phyloP scores from a whole-genome alignment of 2,888 invertebrate genomes.

The Mythimna lalbum region DNA sequence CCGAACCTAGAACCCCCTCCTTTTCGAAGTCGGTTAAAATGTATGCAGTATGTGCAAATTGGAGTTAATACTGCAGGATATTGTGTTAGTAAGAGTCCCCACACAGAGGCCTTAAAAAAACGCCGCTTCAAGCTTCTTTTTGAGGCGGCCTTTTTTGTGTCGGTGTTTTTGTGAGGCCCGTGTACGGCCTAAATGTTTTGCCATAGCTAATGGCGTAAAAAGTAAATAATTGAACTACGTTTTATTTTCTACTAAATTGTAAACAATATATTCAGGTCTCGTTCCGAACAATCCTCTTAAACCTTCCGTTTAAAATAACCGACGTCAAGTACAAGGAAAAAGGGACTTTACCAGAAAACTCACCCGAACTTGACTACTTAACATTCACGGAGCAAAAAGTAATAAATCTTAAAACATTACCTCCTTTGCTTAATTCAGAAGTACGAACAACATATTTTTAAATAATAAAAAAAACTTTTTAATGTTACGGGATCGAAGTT shows the following conservation, averaged over 20 bases:
- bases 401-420: conserved; percentile 58
- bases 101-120: no score
- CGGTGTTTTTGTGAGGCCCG: no score
- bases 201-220: no score
- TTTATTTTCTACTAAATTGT: not conserved
- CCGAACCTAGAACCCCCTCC: no score
- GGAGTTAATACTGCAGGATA: no score
- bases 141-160: no score
- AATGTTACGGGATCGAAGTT: conserved; percentile 24
- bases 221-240: not conserved
- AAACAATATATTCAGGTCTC: conserved; percentile 22
- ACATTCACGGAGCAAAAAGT: conserved; percentile 45
- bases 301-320: conserved; percentile 12
- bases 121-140: no score
- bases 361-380: conserved; percentile 28
- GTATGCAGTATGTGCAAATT: no score
- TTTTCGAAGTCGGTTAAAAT: no score
- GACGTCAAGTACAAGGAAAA: conserved; percentile 18
- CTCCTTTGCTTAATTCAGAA: conserved; percentile 18
- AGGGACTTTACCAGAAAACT: conserved; percentile 10
- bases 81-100: no score
- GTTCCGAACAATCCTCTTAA: conserved; percentile 7
- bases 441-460: conserved; percentile 39
- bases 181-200: no score
- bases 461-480: conserved; percentile 50